Conservation (phyloP, 2,113 vertebrate genomes). For the Holacanthus passer region DNA sequence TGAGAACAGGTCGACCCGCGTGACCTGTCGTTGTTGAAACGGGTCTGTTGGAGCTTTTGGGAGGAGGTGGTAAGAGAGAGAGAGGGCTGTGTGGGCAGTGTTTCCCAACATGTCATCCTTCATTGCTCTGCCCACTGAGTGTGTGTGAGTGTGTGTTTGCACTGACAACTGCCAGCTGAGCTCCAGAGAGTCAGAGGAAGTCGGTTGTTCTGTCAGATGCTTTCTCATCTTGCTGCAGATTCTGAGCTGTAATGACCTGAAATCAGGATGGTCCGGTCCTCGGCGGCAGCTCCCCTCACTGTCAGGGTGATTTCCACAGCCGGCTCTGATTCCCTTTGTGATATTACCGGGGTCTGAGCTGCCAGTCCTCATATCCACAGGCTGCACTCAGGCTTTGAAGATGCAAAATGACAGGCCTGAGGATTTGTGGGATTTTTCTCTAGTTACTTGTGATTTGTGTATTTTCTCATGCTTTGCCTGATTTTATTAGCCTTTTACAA, state of each 20-base stretch:
- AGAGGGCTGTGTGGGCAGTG: slow-evolving; percentile 29
- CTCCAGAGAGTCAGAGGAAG: slow-evolving; percentile 29
- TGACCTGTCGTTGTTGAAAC: slow-evolving; percentile 35
- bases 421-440: slow-evolving; percentile 56
- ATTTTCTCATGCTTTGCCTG: slow-evolving; percentile 41
- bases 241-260: slow-evolving; percentile 12
- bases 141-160: not conserved
- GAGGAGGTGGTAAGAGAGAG: not conserved
- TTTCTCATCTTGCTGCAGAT: slow-evolving; percentile 33
- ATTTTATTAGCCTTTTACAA: not conserved
- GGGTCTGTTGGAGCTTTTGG: slow-evolving; percentile 30
- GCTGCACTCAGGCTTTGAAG: slow-evolving; percentile 55
- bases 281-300: slow-evolving; percentile 47
- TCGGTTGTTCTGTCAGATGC: slow-evolving; percentile 24
- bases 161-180: slow-evolving; percentile 13
- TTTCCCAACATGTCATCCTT: slow-evolving; percentile 53
- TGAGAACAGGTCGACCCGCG: slow-evolving; percentile 37
- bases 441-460: slow-evolving; percentile 10
- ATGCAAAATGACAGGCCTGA: slow-evolving; percentile 68
- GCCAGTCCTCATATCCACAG: slow-evolving; percentile 59
- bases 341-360: slow-evolving; percentile 49
- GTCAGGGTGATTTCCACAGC: slow-evolving; percentile 71
- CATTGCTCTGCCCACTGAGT: slow-evolving; percentile 13
- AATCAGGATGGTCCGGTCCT: slow-evolving; percentile 39
- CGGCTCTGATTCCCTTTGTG: slow-evolving; percentile 74